These are phyloP conservation scores for Epinephelus cyanopodus DNA, from an alignment of 2,113 vertebrate genomes.

Conservation along the genomic window DNA sequence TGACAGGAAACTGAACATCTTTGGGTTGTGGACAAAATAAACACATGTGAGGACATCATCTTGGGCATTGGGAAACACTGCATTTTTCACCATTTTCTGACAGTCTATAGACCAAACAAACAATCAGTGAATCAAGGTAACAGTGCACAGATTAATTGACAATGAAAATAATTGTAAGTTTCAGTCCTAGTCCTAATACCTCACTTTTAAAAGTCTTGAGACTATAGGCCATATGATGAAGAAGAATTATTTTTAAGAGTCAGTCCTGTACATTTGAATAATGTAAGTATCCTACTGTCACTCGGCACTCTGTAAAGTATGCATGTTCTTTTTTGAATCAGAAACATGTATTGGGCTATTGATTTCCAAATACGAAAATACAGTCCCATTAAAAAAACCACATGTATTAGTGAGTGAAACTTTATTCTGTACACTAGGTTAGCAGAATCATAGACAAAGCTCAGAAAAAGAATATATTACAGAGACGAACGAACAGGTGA, in stretches of 20 bases:
- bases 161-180: too few relatives aligned
- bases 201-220: neutral
- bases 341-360: neutral
- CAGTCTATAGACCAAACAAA: too few relatives aligned
- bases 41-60: too few relatives aligned
- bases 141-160: too few relatives aligned
- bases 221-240: neutral
- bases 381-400: constrained; percentile 2
- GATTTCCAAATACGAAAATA: neutral
- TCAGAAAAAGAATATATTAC: constrained; percentile 55
- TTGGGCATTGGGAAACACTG: too few relatives aligned
- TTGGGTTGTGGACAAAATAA: too few relatives aligned
- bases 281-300: neutral
- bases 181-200: neutral
- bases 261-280: neutral
- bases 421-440: constrained; percentile 82
- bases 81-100: too few relatives aligned
- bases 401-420: constrained; percentile 61
- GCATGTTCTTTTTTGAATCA: neutral
- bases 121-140: too few relatives aligned
- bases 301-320: neutral
- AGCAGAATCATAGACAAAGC: constrained; percentile 60
- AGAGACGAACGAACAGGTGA: constrained; percentile 44
- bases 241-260: neutral
- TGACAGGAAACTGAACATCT: too few relatives aligned